phyloP scores from a whole-genome alignment of 2,888 invertebrate genomes.

The Timema podura region DNA sequence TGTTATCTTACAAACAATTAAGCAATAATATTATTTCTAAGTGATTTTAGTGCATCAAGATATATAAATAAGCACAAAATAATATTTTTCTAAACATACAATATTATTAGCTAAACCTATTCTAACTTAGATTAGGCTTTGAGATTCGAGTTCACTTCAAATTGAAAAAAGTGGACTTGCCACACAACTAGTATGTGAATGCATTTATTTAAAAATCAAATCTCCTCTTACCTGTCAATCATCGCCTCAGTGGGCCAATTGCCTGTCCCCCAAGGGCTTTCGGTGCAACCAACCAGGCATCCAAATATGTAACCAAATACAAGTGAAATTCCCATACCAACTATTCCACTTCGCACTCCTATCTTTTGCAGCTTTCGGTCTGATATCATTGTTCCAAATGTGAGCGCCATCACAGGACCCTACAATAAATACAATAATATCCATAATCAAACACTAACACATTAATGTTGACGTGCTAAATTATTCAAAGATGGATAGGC shows the following conservation, averaged over 20 bases:
- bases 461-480: not conserved
- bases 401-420: slow-evolving; percentile 84
- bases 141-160: too few species aligned
- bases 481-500: not conserved
- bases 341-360: slow-evolving; percentile 63
- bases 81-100: too few species aligned
- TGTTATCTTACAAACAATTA: too few species aligned
- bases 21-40: too few species aligned
- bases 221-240: slow-evolving; percentile 59
- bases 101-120: too few species aligned
- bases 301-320: slow-evolving; percentile 77
- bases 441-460: not conserved
- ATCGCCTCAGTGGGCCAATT: slow-evolving; percentile 79
- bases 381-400: slow-evolving; percentile 75
- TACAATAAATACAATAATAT: slow-evolving; percentile 34
- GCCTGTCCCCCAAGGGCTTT: slow-evolving; percentile 70
- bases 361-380: slow-evolving; percentile 64
- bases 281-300: slow-evolving; percentile 64
- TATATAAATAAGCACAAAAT: too few species aligned
- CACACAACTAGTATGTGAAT: too few species aligned
- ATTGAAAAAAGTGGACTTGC: too few species aligned
- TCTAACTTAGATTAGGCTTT: too few species aligned
- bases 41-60: too few species aligned
- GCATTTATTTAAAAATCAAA: too few species aligned
- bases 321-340: slow-evolving; percentile 71